phyloP scores from a whole-genome alignment of 1,140 invertebrate genomes.

The Lepidurus couesii region DNA sequence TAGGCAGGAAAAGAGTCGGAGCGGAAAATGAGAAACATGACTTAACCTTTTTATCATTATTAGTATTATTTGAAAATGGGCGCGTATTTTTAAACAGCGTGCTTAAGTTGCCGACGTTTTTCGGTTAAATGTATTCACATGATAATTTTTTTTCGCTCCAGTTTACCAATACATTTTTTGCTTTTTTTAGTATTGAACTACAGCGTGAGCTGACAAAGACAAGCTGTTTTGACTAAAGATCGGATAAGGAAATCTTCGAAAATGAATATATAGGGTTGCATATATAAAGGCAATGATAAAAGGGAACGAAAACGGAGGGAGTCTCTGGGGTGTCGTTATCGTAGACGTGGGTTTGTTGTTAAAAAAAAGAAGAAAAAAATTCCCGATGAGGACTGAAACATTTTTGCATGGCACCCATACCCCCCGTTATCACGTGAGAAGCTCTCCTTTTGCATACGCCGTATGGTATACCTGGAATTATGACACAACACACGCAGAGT shows the following conservation, averaged over 20 bases:
- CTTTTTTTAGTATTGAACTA: no score
- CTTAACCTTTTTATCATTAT: neutral
- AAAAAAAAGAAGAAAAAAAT: neutral
- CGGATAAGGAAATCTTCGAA: no score
- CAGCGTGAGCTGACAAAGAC: no score
- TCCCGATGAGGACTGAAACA: neutral
- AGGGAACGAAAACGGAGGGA: neutral
- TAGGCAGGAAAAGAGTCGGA: neutral
- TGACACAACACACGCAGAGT: neutral
- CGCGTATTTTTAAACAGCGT: no score
- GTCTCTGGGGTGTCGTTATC: slow-evolving; percentile 14
- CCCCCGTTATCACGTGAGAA: neutral
- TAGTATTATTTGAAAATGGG: no score
- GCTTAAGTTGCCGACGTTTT: no score
- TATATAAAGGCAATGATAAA: neutral
- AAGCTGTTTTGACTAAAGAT: no score
- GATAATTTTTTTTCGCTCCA: no score
- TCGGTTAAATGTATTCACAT: no score
- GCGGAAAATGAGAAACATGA: slow-evolving; percentile 3
- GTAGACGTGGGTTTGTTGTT: neutral
- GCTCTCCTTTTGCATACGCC: neutral
- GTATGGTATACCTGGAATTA: neutral
- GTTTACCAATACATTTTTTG: no score
- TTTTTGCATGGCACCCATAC: neutral
- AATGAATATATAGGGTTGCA: no score